Base-by-base conservation (phyloP, 2,113 vertebrate species). In the Furnarius figulus region DNA sequence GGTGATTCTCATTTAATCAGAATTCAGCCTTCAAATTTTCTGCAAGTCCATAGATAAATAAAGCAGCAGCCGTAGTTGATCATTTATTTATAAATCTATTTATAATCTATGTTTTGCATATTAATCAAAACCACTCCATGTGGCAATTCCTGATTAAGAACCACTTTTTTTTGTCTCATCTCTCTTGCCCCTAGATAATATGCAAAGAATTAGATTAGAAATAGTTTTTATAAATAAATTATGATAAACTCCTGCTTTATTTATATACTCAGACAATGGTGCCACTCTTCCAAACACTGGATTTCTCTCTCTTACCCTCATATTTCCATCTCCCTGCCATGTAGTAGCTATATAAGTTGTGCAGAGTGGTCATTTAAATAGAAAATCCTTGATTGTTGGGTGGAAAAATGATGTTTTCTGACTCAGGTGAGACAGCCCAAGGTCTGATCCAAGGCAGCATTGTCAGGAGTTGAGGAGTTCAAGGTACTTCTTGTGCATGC, bases 81-180 rank as follows among this genome's bases (percentile, higher is more conserved):
- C 13, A 97, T 97, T 97, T 97, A 97, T 97, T 97, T 97, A 97
- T 97, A 94, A 96, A 96, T 95, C 94, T 97, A 96, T 97, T 97
- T 97, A 96, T 96, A 94, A 95, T 95, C 94, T 96, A 91, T 89
- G 90, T 95, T 97, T 97, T 97, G 94, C 94, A 97, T 97, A 94
- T 97, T 97, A 97, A 97, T 97, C 93, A 95, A 92, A 93, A 91
- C 59, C 47, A 74, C 28, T 97, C 67, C 82, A 94, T 92, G 92
- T 97, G 95, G 93, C 89, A 95, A 94, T 96, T 97, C 79, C 95
- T 94, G 93, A 96, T 95, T 96, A 95, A 92, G 80, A 94, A 85
- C 75, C 77, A 30, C n/a, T 42, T 92, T 92, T 95, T 90, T 87
- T 76, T 47, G 84, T 89, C 95, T 96, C 1, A 1, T 90, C 85